Evolutionary conservation across 2,797 vertebrate species (phyloP), one percentile per base, ranked within the genome.

Genomic region (Callimico goeldii): DNA sequence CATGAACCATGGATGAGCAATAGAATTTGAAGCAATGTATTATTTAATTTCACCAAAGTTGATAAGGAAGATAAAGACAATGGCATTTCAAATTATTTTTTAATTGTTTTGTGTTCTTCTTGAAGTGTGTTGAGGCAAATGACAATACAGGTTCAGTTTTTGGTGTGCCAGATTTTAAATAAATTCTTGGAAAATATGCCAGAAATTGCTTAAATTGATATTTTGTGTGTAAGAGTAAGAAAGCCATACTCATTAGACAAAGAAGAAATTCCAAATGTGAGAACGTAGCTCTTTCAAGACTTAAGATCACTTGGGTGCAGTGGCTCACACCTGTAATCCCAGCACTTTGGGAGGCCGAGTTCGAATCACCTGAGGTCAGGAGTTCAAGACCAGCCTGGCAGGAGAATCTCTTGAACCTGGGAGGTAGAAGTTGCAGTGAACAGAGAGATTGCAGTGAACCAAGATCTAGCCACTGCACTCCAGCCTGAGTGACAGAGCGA

Each of bases 181-280:
- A 99, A 99, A 95, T 96, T 99, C 97, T 99, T 99, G 98, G 99
- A 99, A 97, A 99, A 98, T 90, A 98, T 99, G 98, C 99, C 99
- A 22, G 99, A 99, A 98, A 99, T 99, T 81, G 99, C 99, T 24
- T 99, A 99, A 98, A 99, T 99, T 61, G 99, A 99, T 57, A 99
- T 99, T 85, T 98, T 99, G 72, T 99, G 99, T 97, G 99, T 96
- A 98, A 97, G 95, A 99, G 99, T 96, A 99, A 99, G 83, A 98
- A 99, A 97, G 98, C 99, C 89, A 99, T 99, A 99, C 96, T 99
- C 91, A 94, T 99, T 82, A 99, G 99, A 72, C 98, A 99, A 97
- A 30, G 99, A 99, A 98, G 99, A 99, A 98, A 99, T 99, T 98
- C 98, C 99, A n/a, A 99, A 99, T 88, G 99, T 99, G 95, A 99